These are phyloP conservation scores for Etheostoma perlongum DNA, from an alignment of 2,797 vertebrate species.

Conservation along the genomic window DNA sequence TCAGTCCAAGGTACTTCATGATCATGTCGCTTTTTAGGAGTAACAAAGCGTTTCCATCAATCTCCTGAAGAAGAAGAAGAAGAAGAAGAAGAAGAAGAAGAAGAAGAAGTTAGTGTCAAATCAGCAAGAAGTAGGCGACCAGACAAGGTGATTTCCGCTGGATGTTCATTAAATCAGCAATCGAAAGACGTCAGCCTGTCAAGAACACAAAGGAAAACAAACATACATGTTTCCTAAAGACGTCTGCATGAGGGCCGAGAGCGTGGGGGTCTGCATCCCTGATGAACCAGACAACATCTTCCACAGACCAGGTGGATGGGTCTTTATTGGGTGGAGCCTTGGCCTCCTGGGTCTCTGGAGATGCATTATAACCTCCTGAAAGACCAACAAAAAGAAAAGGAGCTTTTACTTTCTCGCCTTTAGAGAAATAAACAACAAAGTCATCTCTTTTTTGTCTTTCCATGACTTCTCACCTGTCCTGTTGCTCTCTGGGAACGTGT, in stretches of 20 bases:
- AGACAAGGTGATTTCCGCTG: not conserved
- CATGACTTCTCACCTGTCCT: slow-evolving; percentile 84
- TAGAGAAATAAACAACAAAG: not conserved
- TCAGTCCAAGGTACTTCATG: slow-evolving; percentile 97
- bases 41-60: slow-evolving; percentile 92
- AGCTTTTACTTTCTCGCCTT: not conserved
- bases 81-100: slow-evolving; percentile 8
- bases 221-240: slow-evolving; percentile 95
- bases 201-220: not conserved
- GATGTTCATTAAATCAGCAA: not conserved
- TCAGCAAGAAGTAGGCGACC: not conserved
- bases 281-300: slow-evolving; percentile 94
- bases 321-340: slow-evolving; percentile 87
- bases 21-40: slow-evolving; percentile 96
- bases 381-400: not conserved
- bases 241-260: slow-evolving; percentile 91
- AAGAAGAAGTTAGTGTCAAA: slow-evolving; percentile 10
- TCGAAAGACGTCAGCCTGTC: not conserved
- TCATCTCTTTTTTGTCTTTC: not conserved
- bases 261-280: slow-evolving; percentile 93
- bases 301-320: slow-evolving; percentile 92
- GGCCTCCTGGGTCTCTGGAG: slow-evolving; percentile 83
- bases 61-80: slow-evolving; percentile 85
- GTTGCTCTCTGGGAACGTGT: slow-evolving; percentile 87
- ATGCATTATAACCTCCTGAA: slow-evolving; percentile 68